A percentile compares a stretch with the other conserved stretches of the same genome.
These are phyloP conservation scores for Atractosteus spatula DNA, from an alignment of 2,113 vertebrate species.

Conservation along the genomic window DNA sequence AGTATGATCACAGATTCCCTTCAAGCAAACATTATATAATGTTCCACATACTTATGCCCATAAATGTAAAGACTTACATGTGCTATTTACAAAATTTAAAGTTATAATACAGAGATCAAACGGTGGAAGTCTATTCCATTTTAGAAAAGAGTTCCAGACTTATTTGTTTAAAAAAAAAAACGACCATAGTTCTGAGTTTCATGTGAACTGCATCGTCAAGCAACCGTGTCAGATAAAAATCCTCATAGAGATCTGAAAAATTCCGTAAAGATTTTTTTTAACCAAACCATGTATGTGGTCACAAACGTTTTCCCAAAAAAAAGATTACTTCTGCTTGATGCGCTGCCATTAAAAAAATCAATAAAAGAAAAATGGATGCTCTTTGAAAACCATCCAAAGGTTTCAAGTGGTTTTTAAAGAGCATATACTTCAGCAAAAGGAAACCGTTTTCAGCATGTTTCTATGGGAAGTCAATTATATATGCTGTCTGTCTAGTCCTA, in stretches of 20 bases:
- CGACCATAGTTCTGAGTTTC: no score
- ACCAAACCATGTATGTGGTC: neutral
- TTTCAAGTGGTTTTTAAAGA: neutral
- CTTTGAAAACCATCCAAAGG: slow-evolving; percentile 13
- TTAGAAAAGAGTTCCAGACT: no score
- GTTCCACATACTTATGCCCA: no score
- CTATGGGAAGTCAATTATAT: neutral
- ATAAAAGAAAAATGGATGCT: neutral
- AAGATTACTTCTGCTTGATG: neutral
- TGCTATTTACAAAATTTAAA: no score
- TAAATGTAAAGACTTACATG: no score
- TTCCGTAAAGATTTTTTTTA: neutral
- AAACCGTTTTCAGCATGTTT: neutral
- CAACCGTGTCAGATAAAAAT: neutral
- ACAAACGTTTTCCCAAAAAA: neutral
- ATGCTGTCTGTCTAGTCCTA: neutral
- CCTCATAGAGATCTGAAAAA: neutral
- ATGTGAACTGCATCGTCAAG: no score
- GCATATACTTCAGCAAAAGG: neutral
- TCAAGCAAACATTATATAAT: no score
- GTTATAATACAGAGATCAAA: no score
- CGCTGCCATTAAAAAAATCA: neutral
- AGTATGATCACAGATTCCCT: no score
- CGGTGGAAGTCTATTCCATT: no score
- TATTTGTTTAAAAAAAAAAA: no score